A percentile compares a stretch with the other conserved stretches of the same genome.
These are phyloP conservation scores for Furcula furcula DNA, from an alignment of 2,888 invertebrate species.

Conservation along the genomic window DNA sequence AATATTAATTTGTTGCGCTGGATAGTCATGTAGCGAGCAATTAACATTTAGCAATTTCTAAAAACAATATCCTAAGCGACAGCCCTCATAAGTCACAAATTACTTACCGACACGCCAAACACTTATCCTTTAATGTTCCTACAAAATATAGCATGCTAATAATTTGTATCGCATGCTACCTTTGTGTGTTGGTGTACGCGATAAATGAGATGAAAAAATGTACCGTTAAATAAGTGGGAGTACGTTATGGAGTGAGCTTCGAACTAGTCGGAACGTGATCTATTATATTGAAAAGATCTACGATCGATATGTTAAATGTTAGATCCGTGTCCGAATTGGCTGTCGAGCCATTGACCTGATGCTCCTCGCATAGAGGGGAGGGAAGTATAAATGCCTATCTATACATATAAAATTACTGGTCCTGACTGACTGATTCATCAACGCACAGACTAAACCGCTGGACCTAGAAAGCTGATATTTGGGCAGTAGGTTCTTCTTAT, in stretches of 20 bases:
- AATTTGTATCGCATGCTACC: constrained; percentile 33
- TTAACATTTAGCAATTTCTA: too few species aligned
- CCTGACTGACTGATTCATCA: too few species aligned
- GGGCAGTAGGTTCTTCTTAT: too few species aligned
- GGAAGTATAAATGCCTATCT: too few species aligned
- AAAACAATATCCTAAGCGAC: too few species aligned
- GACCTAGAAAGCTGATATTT: too few species aligned
- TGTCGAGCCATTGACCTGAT: neutral
- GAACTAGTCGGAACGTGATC: constrained; percentile 27
- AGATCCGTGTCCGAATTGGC: constrained; percentile 2
- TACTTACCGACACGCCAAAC: constrained; percentile 5
- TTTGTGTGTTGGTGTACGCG: constrained; percentile 32
- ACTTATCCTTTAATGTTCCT: constrained; percentile 11
- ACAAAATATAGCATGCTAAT: constrained; percentile 45
- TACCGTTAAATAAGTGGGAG: constrained; percentile 29
- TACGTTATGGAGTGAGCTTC: constrained; percentile 13
- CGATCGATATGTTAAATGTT: constrained; percentile 10
- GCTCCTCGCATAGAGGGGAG: too few species aligned
- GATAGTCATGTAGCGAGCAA: too few species aligned
- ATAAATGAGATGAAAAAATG: constrained; percentile 26
- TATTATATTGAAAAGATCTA: constrained; percentile 12
- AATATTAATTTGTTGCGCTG: too few species aligned
- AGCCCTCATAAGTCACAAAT: neutral
- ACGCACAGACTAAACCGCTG: too few species aligned
- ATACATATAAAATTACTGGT: too few species aligned